Base-by-base conservation (phyloP, 35 echinoderm and acorn worm genomes). In the Acanthaster planci region DNA sequence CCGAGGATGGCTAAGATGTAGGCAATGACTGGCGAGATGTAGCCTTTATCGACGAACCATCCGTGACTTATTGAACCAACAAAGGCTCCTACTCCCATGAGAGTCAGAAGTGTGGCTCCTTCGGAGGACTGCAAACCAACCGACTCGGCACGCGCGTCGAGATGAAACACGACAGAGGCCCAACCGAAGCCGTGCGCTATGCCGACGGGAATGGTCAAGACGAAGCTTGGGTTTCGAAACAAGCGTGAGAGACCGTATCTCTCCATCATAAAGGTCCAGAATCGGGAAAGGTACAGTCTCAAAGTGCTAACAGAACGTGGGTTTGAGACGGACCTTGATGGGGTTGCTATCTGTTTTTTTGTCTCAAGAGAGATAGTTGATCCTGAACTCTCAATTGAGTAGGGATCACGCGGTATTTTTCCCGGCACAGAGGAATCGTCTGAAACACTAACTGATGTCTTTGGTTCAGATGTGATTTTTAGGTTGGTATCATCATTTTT, bases 151-250 rank as follows among this genome's bases (percentile, higher is more conserved):
- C 32, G 56, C 8, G 81, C 35, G 10, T 56, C 81, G 0, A 83
- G 81, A 83, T 83, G 27, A 35, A 19, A 53, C 15, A 57, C 56
- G 37, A 57, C 53, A 8, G 81, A 53, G 26, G 53, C 53, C 81
- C 81, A 83, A 2, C 81, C 81, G 18, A 83, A 58, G 44, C 81
- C 81, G 53, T 83, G 81, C 12, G 56, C 32, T 30, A 83, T 10
- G n/a, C 37, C 56, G 10, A 83, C 52, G 19, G 56, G 12, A 3
- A 83, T 51, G 51, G 56, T 83, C 5, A 83, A 1, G 27, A 83
- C 32, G 35, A 83, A 83, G 38, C 29, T 31, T 15, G 81, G 81
- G 38, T 57, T 37, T 14, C 30, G 54, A 17, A 83, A 53, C 23
- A 57, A 53, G 42, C 42, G 4, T 12, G 42, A 47, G 39, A 44